Percentiles rank a stretch among this genome's conserved stretches.
These are phyloP conservation scores for Alligator mississippiensis DNA, from an alignment of 2,113 vertebrate genomes.

Conservation along the genomic window DNA sequence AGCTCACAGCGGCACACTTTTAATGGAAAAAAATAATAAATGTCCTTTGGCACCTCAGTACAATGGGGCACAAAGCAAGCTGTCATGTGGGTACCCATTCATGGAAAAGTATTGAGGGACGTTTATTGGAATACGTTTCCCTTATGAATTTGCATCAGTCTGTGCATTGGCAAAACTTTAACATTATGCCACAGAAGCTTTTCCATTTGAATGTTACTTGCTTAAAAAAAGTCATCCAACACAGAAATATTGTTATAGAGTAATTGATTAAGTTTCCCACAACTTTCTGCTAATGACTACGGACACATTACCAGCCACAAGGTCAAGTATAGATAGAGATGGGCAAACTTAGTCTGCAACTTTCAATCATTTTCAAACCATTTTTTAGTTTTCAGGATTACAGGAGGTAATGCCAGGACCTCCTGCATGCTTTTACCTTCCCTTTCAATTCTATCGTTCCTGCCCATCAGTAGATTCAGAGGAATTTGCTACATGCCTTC, in stretches of 20 bases:
- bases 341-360: not conserved
- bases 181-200: not conserved
- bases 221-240: not conserved
- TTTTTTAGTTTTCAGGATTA: not conserved
- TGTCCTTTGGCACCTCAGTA: not conserved
- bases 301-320: not conserved
- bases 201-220: not conserved
- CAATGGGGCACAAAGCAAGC: not conserved
- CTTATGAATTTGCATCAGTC: not conserved
- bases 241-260: not conserved
- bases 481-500: not conserved
- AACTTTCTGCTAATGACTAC: slow-evolving; percentile 33
- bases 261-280: not conserved
- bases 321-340: slow-evolving; percentile 10
- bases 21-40: not conserved
- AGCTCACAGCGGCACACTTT: not conserved
- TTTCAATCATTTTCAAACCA: not conserved
- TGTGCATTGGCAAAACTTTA: not conserved
- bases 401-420: not conserved
- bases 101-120: not conserved
- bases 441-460: not conserved
- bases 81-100: accelerated
- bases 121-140: not conserved
- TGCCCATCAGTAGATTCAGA: too few species aligned
- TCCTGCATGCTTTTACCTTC: not conserved